Conservation (phyloP, 2,888 invertebrate genomes). For the Meiosimyza decipiens region DNA sequence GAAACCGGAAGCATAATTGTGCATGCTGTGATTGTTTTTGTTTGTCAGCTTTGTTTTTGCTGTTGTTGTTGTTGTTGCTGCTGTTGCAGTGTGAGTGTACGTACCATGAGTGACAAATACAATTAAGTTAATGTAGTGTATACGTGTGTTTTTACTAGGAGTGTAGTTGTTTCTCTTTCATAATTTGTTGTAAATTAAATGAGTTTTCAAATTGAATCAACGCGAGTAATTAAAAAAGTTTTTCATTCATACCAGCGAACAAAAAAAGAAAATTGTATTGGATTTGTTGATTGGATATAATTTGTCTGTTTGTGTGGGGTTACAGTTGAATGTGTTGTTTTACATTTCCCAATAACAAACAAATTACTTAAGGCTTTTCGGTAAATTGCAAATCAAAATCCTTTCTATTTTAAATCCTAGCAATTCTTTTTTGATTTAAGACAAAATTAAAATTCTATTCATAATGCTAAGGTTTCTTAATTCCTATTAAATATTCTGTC, state of each 20-base stretch:
- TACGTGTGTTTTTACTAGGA: conserved; percentile 12
- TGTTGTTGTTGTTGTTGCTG: neutral
- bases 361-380: too few relatives aligned
- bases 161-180: conserved; percentile 17
- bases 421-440: too few relatives aligned
- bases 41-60: conserved; percentile 3
- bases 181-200: conserved; percentile 31
- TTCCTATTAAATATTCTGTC: too few relatives aligned
- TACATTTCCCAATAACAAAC: too few relatives aligned
- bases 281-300: too few relatives aligned
- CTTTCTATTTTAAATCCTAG: too few relatives aligned
- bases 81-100: conserved; percentile 15
- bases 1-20: conserved; percentile 43
- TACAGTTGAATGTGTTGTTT: too few relatives aligned
- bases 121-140: conserved; percentile 46
- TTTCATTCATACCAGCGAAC: neutral
- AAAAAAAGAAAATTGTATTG: too few relatives aligned
- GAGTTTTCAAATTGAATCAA: conserved; percentile 19
- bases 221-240: conserved; percentile 31
- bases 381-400: too few relatives aligned
- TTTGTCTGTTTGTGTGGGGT: too few relatives aligned
- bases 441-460: too few relatives aligned
- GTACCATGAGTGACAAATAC: conserved; percentile 45
- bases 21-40: conserved; percentile 43
- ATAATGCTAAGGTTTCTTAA: too few relatives aligned